phyloP scores from a whole-genome alignment of 1,140 invertebrate genomes.

The Parapsyche elsis region DNA sequence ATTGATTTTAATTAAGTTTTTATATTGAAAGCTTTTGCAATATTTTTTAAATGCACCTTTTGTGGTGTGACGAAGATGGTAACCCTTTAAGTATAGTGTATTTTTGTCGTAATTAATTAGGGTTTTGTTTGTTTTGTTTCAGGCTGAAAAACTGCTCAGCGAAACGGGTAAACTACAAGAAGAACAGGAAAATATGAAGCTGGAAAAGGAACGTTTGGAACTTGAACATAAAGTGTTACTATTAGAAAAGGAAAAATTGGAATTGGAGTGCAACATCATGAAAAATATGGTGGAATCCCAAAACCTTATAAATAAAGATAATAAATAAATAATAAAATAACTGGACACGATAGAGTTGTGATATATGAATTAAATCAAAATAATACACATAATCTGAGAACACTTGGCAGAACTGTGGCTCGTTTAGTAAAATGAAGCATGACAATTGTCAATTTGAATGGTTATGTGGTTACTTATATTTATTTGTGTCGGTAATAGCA shows the following conservation, averaged over 20 bases:
- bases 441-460: too few relatives aligned
- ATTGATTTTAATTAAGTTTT: too few relatives aligned
- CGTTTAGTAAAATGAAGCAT: neutral
- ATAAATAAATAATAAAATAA: constrained; percentile 2
- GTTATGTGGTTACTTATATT: too few relatives aligned
- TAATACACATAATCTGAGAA: too few relatives aligned
- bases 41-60: too few relatives aligned
- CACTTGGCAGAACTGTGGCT: neutral
- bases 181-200: constrained; percentile 49
- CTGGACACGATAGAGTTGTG: neutral
- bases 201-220: constrained; percentile 50
- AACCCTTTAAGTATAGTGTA: neutral
- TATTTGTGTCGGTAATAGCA: too few relatives aligned
- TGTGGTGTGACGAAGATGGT: too few relatives aligned
- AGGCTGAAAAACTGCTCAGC: constrained; percentile 50
- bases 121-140: constrained; percentile 45
- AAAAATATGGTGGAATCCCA: constrained; percentile 1
- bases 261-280: constrained; percentile 32
- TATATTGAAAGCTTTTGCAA: too few relatives aligned
- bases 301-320: neutral
- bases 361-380: constrained; percentile 8
- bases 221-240: constrained; percentile 48
- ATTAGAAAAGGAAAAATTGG: constrained; percentile 49
- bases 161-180: constrained; percentile 49
- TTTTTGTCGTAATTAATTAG: neutral